These are phyloP conservation scores for Phyllostomus hastatus DNA, from an alignment of 2,113 vertebrate species.

Conservation along the genomic window DNA sequence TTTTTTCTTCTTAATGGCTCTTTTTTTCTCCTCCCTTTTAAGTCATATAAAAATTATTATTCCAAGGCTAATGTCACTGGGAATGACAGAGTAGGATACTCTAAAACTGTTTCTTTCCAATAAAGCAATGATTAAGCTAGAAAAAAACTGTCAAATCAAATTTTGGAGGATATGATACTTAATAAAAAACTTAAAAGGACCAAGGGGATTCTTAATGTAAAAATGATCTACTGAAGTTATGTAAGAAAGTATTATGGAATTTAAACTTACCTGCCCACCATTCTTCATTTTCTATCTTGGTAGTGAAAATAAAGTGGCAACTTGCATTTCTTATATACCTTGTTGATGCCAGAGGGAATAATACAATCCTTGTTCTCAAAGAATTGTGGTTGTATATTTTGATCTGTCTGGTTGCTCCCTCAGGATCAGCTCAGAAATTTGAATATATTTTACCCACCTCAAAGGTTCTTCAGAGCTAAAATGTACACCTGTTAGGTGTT, in stretches of 20 bases:
- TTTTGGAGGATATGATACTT: not conserved
- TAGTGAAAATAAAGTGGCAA: not conserved
- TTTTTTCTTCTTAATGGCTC: conserved; percentile 27
- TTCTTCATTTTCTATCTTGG: not conserved
- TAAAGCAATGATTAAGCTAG: not conserved
- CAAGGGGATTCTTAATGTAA: not conserved
- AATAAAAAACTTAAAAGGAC: not conserved
- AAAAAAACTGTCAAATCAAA: not conserved
- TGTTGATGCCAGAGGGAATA: not conserved
- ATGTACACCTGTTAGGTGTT: not conserved
- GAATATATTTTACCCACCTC: not conserved
- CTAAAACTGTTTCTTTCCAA: not conserved
- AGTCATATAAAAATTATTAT: conserved; percentile 1
- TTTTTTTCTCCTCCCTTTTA: not conserved
- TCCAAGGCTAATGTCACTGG: not conserved
- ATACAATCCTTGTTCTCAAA: not conserved
- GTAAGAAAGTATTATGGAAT: not conserved
- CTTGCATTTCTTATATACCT: not conserved
- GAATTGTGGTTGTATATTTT: not conserved
- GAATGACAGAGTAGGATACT: not conserved
- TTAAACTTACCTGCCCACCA: not conserved
- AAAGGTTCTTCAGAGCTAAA: not conserved
- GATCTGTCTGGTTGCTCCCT: not conserved
- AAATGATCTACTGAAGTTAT: not conserved
- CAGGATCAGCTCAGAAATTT: not conserved